Conservation (phyloP, 2,113 vertebrate species). For the Procavia capensis region DNA sequence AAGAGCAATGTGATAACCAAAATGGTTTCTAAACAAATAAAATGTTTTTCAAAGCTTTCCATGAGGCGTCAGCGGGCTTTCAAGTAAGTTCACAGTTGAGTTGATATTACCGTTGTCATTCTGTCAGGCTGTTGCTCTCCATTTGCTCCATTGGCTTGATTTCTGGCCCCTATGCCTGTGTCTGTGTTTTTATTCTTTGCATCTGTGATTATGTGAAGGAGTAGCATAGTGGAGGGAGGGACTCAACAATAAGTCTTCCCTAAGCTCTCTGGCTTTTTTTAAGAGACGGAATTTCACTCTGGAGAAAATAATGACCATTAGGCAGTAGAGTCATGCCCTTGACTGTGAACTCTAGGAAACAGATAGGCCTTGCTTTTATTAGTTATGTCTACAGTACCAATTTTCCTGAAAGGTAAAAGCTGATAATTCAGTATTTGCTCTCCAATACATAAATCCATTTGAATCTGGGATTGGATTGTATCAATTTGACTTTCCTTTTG, state of each 20-base stretch:
- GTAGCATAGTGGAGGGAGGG: constrained; percentile 67
- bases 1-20: constrained; percentile 80
- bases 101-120: constrained; percentile 75
- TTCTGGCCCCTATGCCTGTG: constrained; percentile 78
- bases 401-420: constrained; percentile 47
- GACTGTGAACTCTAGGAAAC: not conserved
- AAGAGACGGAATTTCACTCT: constrained; percentile 22
- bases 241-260: constrained; percentile 30
- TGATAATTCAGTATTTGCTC: constrained; percentile 62
- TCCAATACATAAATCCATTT: constrained; percentile 69
- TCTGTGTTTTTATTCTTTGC: constrained; percentile 81
- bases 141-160: constrained; percentile 77
- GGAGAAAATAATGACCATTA: not conserved
- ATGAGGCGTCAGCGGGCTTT: constrained; percentile 81
- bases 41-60: constrained; percentile 85
- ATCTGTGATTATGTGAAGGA: constrained; percentile 76
- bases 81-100: constrained; percentile 81
- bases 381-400: not conserved
- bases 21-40: constrained; percentile 82
- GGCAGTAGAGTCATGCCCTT: not conserved
- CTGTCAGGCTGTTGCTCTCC: constrained; percentile 80
- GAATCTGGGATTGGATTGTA: constrained; percentile 40
- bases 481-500: constrained; percentile 39
- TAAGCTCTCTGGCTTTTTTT: not conserved
- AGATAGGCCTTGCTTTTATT: not conserved